Evolutionary conservation across 2,113 vertebrate genomes (phyloP), one percentile per base, ranked within the genome.

Genomic region (Oenanthe melanoleuca): DNA sequence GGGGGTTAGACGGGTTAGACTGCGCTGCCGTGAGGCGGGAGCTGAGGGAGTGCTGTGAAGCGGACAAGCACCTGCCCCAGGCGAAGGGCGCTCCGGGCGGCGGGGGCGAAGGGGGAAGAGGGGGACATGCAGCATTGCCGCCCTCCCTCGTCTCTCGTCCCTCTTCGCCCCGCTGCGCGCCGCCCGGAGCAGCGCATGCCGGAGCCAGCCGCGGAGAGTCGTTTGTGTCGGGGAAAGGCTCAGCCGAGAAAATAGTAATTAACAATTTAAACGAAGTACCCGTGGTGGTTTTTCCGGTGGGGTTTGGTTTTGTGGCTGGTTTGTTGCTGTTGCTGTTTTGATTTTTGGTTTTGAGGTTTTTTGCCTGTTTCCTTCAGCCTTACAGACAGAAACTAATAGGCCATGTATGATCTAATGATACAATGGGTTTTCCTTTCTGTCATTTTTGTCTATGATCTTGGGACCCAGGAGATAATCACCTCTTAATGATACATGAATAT

Each of bases 1-100:
- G 45, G 4, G 14, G 1, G 4, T 21, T 0, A 3, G 8, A 0
- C 6, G 14, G 1, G 4, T 21, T 0, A 3, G 8, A 0, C 6
- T 5, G 52, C 3, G 1, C 9, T 37, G 23, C n/a, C 4, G 7
- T 1, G 45, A 13, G 20, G 5, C 6, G 15, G 10, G 16, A 21
- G 16, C 6, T 9, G 21, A 18, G 47, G 19, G 16, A 17, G 1
- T 1, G 14, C 3, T 40, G 11, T 13, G 15, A 0, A 2, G 33
- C 61, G 24, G n/a, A 15, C 29, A 10, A 20, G 38, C 25, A 3
- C 6, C 40, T 11, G 49, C 12, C 4, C 4, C 6, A 12, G 25
- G 11, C 3, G 1, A 18, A 28, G 5, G 19, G 9, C 3, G 2
- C 8, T 57, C 5, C 14, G 9, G 45, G 7, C 8, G 10, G 29